phyloP scores from a whole-genome alignment of 2,797 vertebrate species.

The Neosilurus mollespiculum region DNA sequence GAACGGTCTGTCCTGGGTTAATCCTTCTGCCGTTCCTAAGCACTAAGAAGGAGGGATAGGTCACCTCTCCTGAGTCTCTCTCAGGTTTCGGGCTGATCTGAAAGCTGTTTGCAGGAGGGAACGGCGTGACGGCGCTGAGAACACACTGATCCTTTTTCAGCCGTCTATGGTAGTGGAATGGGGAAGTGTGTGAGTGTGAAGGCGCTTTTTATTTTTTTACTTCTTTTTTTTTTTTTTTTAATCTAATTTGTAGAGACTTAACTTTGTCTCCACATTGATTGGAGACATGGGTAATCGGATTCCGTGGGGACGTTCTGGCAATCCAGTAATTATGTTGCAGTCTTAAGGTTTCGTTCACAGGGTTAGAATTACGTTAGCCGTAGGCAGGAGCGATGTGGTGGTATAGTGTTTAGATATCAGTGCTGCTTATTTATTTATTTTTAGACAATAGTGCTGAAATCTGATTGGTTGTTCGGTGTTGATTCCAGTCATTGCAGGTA shows the following conservation, averaged over 20 bases:
- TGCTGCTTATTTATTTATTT: background rate
- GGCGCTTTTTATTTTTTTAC: conserved; percentile 6
- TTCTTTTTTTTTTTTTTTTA: no score
- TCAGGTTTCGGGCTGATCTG: background rate
- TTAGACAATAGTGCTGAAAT: background rate
- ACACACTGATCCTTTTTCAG: conserved; percentile 17
- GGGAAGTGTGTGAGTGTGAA: conserved; percentile 32
- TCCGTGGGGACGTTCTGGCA: background rate
- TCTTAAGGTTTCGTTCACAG: background rate
- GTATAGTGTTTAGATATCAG: no score
- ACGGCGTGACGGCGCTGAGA: background rate
- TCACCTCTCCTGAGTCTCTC: conserved; percentile 12
- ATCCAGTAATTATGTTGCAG: background rate
- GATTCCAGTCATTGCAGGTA: background rate
- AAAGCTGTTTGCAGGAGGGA: background rate
- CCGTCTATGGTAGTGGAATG: conserved; percentile 33
- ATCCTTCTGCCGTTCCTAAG: background rate
- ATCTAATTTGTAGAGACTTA: background rate
- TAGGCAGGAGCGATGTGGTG: background rate
- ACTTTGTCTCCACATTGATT: background rate
- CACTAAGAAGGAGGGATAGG: background rate
- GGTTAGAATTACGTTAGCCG: background rate
- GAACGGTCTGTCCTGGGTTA: background rate
- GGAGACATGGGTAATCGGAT: conserved; percentile 22
- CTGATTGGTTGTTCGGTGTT: background rate